Base-by-base conservation (phyloP, 2,888 invertebrate genomes). In the Hemithea aestivaria region DNA sequence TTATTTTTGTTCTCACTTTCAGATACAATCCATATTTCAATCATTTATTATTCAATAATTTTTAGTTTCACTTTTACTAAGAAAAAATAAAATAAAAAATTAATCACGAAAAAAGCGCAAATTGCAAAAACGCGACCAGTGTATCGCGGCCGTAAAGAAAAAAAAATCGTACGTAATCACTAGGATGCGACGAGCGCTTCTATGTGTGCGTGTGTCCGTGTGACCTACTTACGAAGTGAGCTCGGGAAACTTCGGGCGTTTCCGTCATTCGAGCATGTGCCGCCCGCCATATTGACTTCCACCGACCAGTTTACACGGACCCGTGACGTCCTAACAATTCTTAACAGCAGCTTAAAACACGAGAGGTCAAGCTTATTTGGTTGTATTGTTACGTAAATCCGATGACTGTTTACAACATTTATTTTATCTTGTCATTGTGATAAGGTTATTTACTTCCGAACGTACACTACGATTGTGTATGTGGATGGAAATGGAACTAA, bases 161-260 rank as follows among this genome's bases (percentile, higher is more conserved):
- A 72, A 57, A 52, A 51, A 60, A 69, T 66, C 45, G 56, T 33
- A 40, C 56, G 67, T 62, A 65, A 62, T 64, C 65, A 64, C 62
- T 71, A 71, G 68, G 66, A 58, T 64, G 65, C 63, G 51, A 44
- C 48, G 44, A 33, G 33, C 26, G 40, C 48, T 30, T 60, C 53
- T 41, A 41, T 67, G 82, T 82, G 78, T 78, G 80, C 56, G 76
- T 71, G 73, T 62, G 69, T 75, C 73, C 73, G 78, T 82, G 75
- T 87, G 87, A 87, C 87, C 87, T 66, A 87, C 72, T 83, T 87
- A 77, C 82, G 83, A 81, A 56, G 71, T 30, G 59, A 54, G 72
- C 57, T 85, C 84, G 84, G 77, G 45, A 26, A 48, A 37, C 71
- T 61, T 85, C 87, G 87, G 74, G 25, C 34, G 50, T 70, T 68